These are phyloP conservation scores for Hofmannophila pseudospretella DNA, from an alignment of 2,888 invertebrate species.

Conservation along the genomic window DNA sequence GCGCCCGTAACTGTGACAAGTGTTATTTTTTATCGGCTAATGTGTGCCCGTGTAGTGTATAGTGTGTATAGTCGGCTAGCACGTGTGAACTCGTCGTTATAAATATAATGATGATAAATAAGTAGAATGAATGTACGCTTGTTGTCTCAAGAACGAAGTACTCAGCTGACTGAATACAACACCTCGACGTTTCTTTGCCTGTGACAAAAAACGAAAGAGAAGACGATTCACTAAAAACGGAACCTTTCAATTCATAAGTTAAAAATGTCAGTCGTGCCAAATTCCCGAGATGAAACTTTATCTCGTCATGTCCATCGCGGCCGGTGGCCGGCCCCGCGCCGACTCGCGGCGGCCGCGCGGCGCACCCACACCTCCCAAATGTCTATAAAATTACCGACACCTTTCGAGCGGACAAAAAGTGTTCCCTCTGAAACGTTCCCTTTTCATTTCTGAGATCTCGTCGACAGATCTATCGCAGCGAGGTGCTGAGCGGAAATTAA, in stretches of 20 bases:
- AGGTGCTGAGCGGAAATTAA: slow-evolving; percentile 7
- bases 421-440: slow-evolving; percentile 14
- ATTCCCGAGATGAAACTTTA: slow-evolving; percentile 14
- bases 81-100: no score
- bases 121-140: no score
- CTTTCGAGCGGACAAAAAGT: slow-evolving; percentile 14
- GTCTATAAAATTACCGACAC: slow-evolving; percentile 25
- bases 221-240: no score
- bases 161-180: no score
- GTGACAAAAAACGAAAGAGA: no score
- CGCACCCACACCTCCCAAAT: slow-evolving; percentile 8
- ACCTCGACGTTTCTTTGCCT: no score
- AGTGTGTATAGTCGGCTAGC: no score
- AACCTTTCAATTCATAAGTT: background rate
- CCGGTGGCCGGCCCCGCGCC: slow-evolving; percentile 13
- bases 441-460: slow-evolving; percentile 14
- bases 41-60: no score
- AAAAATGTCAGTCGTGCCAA: background rate
- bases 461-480: slow-evolving; percentile 6
- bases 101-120: no score
- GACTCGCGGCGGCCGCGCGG: slow-evolving; percentile 9
- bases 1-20: slow-evolving; percentile 27
- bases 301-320: slow-evolving; percentile 12
- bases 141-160: no score
- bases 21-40: slow-evolving; percentile 4